phyloP scores from a whole-genome alignment of 2,797 vertebrate genomes.

The Gallinago stenura region DNA sequence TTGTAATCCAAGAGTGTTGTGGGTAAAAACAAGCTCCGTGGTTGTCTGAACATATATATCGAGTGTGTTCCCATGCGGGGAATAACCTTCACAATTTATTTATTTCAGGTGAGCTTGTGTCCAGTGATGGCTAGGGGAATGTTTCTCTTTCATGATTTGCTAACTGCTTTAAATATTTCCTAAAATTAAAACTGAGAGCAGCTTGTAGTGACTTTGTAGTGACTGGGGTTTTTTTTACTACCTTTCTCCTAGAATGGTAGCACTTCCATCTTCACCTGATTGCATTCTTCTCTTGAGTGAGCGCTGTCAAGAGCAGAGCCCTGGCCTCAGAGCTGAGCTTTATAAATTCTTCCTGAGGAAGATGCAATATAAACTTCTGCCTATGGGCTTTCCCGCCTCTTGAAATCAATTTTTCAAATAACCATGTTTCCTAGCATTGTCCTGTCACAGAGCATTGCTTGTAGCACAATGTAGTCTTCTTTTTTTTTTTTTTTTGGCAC shows the following conservation, averaged over 20 bases:
- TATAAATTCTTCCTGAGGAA: neutral
- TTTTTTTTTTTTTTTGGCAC: neutral
- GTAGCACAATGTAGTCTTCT: neutral
- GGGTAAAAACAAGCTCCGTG: neutral
- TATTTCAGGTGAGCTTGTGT: neutral
- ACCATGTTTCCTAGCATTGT: neutral
- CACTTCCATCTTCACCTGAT: neutral
- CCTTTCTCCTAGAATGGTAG: neutral
- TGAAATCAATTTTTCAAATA: neutral
- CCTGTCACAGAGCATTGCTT: neutral
- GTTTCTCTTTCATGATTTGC: no score
- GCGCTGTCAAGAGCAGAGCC: neutral
- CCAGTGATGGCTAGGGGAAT: no score
- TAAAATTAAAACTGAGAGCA: no score
- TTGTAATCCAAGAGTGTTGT: neutral
- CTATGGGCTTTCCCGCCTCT: neutral
- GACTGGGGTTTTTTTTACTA: neutral
- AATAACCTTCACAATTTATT: neutral
- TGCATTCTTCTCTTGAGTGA: neutral
- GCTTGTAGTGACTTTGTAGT: no score
- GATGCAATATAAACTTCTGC: neutral
- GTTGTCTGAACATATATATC: neutral
- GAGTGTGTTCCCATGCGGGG: rapidly evolving
- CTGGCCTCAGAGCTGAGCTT: neutral
- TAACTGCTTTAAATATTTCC: no score